A percentile compares a stretch with the other conserved stretches of the same genome.
phyloP scores from a whole-genome alignment of 2,888 invertebrate genomes.

The Argynnis bischoffii region DNA sequence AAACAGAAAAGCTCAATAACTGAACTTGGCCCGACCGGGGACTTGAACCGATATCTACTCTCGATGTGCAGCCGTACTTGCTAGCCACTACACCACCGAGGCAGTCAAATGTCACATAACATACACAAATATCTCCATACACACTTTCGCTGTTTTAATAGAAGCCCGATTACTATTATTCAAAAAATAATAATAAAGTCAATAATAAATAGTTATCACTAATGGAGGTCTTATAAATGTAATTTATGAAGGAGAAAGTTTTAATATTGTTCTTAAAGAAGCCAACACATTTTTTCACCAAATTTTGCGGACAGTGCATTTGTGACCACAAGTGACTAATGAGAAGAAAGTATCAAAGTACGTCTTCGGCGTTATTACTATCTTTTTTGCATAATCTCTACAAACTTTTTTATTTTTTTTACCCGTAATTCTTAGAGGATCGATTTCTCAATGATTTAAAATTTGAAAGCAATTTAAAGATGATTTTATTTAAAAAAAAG shows the following conservation, averaged over 20 bases:
- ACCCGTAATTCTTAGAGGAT: background rate
- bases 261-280: constrained; percentile 32
- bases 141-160: too few species aligned
- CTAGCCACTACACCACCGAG: too few species aligned
- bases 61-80: too few species aligned
- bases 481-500: too few species aligned
- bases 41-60: too few species aligned
- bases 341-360: constrained; percentile 64
- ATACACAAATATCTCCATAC: too few species aligned
- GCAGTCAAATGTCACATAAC: too few species aligned
- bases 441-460: constrained; percentile 10
- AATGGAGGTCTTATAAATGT: background rate
- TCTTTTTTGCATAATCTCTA: constrained; percentile 38
- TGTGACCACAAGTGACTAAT: constrained; percentile 68
- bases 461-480: background rate
- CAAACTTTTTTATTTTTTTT: constrained; percentile 29
- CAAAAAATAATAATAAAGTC: too few species aligned
- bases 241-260: constrained; percentile 59
- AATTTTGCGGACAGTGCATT: constrained; percentile 56
- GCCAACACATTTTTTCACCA: constrained; percentile 49
- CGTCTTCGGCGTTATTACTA: constrained; percentile 49
- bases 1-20: too few species aligned
- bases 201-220: constrained; percentile 1
- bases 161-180: too few species aligned
- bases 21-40: too few species aligned